Base-by-base conservation (phyloP, 2,113 vertebrate species). In the Emydura subglobosa region DNA sequence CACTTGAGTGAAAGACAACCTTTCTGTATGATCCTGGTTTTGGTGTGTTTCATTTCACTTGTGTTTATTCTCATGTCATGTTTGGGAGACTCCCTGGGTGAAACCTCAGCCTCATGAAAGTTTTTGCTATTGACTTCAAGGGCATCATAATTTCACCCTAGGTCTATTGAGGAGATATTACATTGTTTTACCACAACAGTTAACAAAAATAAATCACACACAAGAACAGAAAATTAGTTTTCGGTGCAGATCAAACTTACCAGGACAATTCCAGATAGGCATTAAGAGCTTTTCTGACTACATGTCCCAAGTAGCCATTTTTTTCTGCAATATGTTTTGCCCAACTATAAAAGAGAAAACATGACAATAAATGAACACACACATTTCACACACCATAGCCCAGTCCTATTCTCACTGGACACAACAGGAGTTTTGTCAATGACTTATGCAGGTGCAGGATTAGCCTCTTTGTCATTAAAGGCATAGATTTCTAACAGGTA, bases 241-340 rank as follows among this genome's bases (percentile, higher is more conserved):
- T 47, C 53, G 3, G 44, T 72, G 42, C 27, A 92, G 25, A 82
- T 54, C 47, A 54, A 89, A 91, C 98, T 96, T 98, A 99, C 99
- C 99, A 97, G 4, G 98, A 98, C 74, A 98, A 98, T 91, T 98
- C 98, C 95, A 99, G 98, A 97, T 99, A 99, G 39, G 98, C 98
- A 50, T 98, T 98, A n/a, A 99, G 99, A 92, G 98, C 99, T 96
- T 98, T 98, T 95, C 98, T 98, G 93, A 99, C 98, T 80, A 99
- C 96, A 39, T 99, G 99, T 65, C 99, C 99, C 95, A 99, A 97
- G 96, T 99, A 98, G 90, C 99, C 99, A 4, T 99, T 99, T 85
- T 97, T 98, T 92, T 99, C 99, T 29, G 99, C 99, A 89, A 99
- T 97, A 24, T 97, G 98, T 95, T 99, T 99, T 87, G 99, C 98